Conservation (phyloP, 2,113 vertebrate species). For the Neoarius graeffei region DNA sequence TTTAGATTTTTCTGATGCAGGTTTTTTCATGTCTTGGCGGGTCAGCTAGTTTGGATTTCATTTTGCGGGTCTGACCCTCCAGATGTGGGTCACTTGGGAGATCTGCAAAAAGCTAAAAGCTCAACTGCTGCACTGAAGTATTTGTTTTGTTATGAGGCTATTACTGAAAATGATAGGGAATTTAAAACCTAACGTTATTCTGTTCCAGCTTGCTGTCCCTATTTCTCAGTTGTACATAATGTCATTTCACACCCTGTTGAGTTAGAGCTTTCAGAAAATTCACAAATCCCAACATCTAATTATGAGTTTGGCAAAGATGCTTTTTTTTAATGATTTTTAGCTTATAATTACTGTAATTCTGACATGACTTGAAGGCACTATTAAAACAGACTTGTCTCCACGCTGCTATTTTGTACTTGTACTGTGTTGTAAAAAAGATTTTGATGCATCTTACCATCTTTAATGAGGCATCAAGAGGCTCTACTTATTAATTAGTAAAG, state of each 20-base stretch:
- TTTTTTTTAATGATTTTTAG: not conserved
- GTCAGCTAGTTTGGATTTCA: no score
- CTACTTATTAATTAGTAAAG: not conserved
- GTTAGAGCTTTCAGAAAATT: constrained; percentile 6
- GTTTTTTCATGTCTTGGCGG: no score
- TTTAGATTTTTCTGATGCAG: no score
- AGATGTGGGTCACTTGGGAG: no score
- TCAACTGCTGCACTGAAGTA: not conserved
- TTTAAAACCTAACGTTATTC: not conserved
- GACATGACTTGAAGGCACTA: constrained; percentile 6
- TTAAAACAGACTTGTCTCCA: not conserved
- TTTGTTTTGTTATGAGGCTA: not conserved
- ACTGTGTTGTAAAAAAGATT: not conserved
- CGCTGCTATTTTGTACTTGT: not conserved
- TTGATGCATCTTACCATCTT: not conserved
- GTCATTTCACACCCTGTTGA: not conserved
- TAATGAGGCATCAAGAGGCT: not conserved
- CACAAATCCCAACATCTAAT: not conserved
- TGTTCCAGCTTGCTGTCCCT: not conserved
- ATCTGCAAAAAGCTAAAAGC: not conserved
- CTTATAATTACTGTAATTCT: constrained; percentile 6
- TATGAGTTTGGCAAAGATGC: not conserved
- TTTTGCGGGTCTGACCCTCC: no score
- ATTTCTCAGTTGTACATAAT: not conserved
- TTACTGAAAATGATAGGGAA: not conserved